A percentile compares a stretch with the other conserved stretches of the same genome.
Conservation (phyloP, 2,797 vertebrate species). For the Lindbergichthys nudifrons region DNA sequence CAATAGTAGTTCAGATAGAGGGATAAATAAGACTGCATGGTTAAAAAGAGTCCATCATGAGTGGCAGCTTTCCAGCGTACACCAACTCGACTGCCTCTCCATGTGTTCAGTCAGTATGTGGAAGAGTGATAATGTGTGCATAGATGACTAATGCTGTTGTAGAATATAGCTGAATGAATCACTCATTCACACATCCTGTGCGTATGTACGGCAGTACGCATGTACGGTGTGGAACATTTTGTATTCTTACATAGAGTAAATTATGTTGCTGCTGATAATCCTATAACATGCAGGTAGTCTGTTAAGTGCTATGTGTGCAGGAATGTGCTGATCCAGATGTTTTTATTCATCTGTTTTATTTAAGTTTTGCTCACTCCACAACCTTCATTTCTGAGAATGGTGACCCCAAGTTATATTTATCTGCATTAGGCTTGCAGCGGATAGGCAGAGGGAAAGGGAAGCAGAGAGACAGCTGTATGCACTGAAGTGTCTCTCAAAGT, state of each 20-base stretch:
- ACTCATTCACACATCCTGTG: slow-evolving; percentile 17
- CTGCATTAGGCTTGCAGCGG: slow-evolving; percentile 20
- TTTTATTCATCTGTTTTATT: slow-evolving; percentile 8
- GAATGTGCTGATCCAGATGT: slow-evolving; percentile 40
- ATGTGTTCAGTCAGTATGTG: slow-evolving; percentile 9
- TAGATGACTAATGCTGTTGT: slow-evolving; percentile 42
- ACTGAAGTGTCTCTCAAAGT: slow-evolving; percentile 27
- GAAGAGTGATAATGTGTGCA: slow-evolving; percentile 19
- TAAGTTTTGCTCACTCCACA: background rate
- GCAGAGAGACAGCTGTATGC: slow-evolving; percentile 11
- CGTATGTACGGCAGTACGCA: background rate
- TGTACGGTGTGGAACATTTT: background rate
- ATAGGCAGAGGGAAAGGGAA: slow-evolving; percentile 1
- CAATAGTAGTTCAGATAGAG: background rate
- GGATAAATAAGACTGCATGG: background rate
- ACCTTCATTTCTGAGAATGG: slow-evolving; percentile 8
- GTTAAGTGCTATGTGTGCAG: slow-evolving; percentile 5
- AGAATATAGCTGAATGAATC: slow-evolving; percentile 37
- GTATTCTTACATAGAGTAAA: slow-evolving; percentile 3
- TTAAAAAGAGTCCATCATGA: slow-evolving; percentile 17
- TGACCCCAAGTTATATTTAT: slow-evolving; percentile 17
- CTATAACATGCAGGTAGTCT: background rate
- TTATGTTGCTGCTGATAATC: background rate
- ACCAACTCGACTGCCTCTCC: slow-evolving; percentile 4
- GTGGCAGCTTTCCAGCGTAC: slow-evolving; percentile 12